Conservation (phyloP, 2,113 vertebrate species). For the Eurypyga helias region DNA sequence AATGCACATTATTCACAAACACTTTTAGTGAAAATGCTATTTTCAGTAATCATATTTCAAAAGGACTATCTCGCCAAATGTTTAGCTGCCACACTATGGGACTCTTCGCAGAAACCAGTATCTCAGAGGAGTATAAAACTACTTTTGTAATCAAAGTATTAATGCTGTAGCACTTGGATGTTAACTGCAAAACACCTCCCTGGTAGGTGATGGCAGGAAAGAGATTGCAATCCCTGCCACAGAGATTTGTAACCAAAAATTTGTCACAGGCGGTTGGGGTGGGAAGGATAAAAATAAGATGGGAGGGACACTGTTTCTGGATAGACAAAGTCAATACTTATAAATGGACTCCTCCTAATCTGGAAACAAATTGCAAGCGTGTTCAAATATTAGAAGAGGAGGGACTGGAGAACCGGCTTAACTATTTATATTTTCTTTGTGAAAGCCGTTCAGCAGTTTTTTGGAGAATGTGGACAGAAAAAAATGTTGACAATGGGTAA, state of each 20-base stretch:
- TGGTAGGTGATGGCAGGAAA: background rate
- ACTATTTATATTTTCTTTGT: background rate
- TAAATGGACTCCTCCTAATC: background rate
- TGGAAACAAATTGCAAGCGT: background rate
- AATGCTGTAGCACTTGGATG: background rate
- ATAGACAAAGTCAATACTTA: background rate
- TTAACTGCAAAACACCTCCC: background rate
- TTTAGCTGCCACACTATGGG: background rate
- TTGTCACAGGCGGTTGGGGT: background rate
- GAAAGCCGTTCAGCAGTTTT: background rate
- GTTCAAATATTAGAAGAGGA: background rate
- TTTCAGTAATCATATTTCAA: background rate
- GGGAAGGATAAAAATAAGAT: background rate
- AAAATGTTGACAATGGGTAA: background rate
- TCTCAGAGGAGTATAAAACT: background rate
- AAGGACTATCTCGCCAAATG: background rate
- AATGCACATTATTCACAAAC: background rate
- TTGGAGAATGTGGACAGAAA: background rate
- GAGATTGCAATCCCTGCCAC: background rate
- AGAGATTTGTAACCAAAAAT: background rate
- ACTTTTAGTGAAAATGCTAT: background rate
- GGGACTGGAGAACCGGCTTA: background rate
- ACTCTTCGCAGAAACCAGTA: background rate
- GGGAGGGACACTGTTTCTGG: fast-evolving
- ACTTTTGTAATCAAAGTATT: background rate